Percentiles rank a stretch among this genome's conserved stretches.
Conservation (phyloP, 2,888 invertebrate species). For the Dioctria linearis region DNA sequence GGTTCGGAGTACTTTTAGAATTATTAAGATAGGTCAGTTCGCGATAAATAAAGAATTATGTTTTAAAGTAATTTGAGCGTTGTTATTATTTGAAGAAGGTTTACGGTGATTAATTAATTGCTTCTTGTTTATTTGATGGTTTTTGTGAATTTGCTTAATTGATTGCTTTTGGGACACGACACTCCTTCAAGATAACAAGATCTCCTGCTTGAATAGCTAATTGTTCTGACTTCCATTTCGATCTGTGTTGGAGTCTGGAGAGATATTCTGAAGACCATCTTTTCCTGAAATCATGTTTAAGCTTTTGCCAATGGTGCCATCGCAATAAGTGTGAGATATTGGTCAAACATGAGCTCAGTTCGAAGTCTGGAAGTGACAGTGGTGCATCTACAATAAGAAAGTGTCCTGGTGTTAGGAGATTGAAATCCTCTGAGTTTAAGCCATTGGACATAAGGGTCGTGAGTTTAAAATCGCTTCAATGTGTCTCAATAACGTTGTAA, state of each 20-base stretch:
- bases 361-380: background rate
- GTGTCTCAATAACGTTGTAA: constrained; percentile 59
- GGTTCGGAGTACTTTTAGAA: too few species aligned
- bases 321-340: background rate
- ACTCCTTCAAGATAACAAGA: constrained; percentile 60
- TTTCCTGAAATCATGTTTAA: constrained; percentile 59
- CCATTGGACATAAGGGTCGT: too few species aligned
- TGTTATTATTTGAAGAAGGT: too few species aligned
- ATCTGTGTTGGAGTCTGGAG: constrained; percentile 58
- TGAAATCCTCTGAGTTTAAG: constrained; percentile 1
- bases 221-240: constrained; percentile 58
- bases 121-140: too few species aligned
- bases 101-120: too few species aligned
- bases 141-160: too few species aligned
- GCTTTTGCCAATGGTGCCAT: constrained; percentile 44
- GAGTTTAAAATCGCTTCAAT: background rate
- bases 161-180: too few species aligned
- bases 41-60: too few species aligned
- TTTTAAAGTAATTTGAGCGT: too few species aligned
- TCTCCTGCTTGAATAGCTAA: constrained; percentile 53
- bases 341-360: background rate
- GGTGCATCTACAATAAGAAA: background rate
- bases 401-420: background rate
- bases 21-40: too few species aligned
- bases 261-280: constrained; percentile 60